A percentile compares a stretch with the other conserved stretches of the same genome.
Evolutionary conservation across 2,888 invertebrate genomes (phyloP).

Genomic region (Sphaeridia pumilis): DNA sequence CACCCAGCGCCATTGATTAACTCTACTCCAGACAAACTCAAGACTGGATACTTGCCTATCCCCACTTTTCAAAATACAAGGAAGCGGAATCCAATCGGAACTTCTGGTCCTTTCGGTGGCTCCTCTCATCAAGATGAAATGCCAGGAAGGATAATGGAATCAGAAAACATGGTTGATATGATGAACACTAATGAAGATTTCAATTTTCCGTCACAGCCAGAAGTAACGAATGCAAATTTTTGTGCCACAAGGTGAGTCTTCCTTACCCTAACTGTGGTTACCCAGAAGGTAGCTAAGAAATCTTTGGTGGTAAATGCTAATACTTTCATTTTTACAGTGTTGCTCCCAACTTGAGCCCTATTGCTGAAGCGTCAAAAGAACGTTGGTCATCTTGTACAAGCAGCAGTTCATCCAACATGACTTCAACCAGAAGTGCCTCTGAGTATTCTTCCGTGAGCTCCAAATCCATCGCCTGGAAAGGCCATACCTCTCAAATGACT

Average conservation of each 20-base stretch:
- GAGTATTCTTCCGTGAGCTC: slow-evolving; percentile 6
- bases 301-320: not conserved
- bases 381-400: slow-evolving; percentile 27
- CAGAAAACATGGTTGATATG: too few species aligned
- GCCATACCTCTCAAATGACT: not conserved
- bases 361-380: slow-evolving; percentile 33
- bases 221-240: not conserved
- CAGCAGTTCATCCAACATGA: slow-evolving; percentile 26
- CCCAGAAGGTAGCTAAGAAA: not conserved
- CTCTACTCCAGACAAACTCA: slow-evolving; percentile 25
- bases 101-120: not conserved
- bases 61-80: not conserved
- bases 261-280: not conserved
- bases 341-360: slow-evolving; percentile 28
- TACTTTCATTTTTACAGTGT: slow-evolving; percentile 10
- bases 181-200: not conserved
- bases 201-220: not conserved
- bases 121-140: not conserved
- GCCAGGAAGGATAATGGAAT: not conserved
- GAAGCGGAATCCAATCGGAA: not conserved
- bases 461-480: not conserved
- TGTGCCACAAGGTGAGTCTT: not conserved
- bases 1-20: slow-evolving; percentile 21
- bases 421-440: slow-evolving; percentile 14
- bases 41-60: slow-evolving; percentile 3